These are phyloP conservation scores for Doryteuthis pealeii DNA, from an alignment of 1,140 invertebrate species.

Conservation along the genomic window DNA sequence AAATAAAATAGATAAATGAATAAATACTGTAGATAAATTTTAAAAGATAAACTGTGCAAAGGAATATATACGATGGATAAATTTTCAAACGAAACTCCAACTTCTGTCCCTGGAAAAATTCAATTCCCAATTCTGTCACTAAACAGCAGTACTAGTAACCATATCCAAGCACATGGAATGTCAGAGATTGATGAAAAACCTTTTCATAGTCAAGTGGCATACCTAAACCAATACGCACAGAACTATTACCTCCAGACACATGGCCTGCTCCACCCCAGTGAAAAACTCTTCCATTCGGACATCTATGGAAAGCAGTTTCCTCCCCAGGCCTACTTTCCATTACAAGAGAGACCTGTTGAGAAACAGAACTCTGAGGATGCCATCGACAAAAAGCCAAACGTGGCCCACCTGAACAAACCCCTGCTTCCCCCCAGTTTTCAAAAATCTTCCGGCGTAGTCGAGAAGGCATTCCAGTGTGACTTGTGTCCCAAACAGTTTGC, in stretches of 20 bases:
- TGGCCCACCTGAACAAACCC: neutral
- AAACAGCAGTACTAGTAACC: neutral
- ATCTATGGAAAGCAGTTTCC: neutral
- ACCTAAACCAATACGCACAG: neutral
- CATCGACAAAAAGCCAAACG: neutral
- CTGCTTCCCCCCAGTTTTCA: neutral
- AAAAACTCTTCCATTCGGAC: neutral
- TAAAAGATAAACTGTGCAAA: too few species aligned
- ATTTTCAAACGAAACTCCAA: too few species aligned
- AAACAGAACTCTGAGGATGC: neutral
- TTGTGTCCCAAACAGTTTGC: slow-evolving; percentile 30
- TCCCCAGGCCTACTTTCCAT: neutral
- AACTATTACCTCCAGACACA: neutral
- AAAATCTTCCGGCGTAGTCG: neutral
- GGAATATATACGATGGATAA: too few species aligned
- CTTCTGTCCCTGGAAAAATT: too few species aligned
- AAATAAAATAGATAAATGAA: too few species aligned
- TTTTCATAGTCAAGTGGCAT: neutral
- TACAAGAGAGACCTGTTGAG: neutral
- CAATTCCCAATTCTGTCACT: too few species aligned
- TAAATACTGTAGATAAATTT: too few species aligned
- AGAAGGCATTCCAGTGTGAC: slow-evolving; percentile 75
- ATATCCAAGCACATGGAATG: neutral
- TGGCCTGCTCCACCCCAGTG: neutral
- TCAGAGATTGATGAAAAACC: neutral